Conservation (phyloP, 2,113 vertebrate species). For the Crocuta crocuta region DNA sequence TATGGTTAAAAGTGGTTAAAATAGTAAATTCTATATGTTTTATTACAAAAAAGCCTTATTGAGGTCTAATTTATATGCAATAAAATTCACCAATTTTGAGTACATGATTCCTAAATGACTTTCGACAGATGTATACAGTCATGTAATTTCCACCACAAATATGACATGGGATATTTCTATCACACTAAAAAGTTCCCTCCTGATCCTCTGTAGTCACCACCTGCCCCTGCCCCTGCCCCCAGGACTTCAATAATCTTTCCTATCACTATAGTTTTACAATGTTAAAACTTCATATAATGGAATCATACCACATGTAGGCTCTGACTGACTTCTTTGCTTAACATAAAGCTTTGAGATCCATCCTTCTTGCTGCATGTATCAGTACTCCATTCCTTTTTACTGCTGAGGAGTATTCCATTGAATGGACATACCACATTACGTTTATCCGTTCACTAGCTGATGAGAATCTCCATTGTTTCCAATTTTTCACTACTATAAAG, state of each 20-base stretch:
- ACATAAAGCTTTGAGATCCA: background rate
- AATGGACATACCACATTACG: background rate
- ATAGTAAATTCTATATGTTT: no score
- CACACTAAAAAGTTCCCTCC: background rate
- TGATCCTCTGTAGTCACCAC: background rate
- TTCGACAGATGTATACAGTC: background rate
- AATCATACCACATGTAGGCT: background rate
- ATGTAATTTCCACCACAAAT: background rate
- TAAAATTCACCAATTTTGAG: no score
- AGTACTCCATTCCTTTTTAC: background rate
- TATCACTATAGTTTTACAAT: background rate
- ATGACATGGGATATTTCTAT: background rate
- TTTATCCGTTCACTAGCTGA: background rate
- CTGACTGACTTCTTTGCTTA: no score
- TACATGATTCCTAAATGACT: no score
- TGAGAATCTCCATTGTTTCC: no score
- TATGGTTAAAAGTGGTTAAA: no score
- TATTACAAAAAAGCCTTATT: no score
- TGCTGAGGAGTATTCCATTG: background rate
- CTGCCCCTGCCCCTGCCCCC: background rate
- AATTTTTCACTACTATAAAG: background rate
- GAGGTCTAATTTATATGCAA: no score
- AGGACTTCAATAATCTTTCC: background rate
- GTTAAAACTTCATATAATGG: background rate
- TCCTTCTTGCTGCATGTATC: background rate